Evolutionary conservation across 2,113 vertebrate species (phyloP).

Genomic region (Campylomormyrus numenius): DNA sequence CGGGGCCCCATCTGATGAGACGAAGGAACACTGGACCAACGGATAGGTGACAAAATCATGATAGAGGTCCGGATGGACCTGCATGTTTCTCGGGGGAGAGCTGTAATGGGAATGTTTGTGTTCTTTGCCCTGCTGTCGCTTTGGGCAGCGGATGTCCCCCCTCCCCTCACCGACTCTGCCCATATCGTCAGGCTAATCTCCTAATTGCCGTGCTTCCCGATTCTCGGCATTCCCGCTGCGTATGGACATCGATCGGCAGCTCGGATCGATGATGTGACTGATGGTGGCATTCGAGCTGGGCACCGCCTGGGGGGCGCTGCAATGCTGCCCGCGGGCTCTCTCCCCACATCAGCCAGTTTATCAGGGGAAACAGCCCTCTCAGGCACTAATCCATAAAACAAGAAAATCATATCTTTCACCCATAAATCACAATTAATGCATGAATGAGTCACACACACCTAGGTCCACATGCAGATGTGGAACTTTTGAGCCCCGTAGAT

Average conservation of each 20-base stretch:
- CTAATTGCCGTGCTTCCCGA: slow-evolving; percentile 12
- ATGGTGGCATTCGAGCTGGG: background rate
- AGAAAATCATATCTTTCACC: background rate
- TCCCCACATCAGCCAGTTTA: background rate
- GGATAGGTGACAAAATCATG: background rate
- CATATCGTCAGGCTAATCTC: slow-evolving; percentile 1
- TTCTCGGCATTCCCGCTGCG: background rate
- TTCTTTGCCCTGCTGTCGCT: background rate
- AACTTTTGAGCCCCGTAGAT: background rate
- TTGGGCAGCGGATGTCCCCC: background rate
- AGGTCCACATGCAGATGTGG: background rate
- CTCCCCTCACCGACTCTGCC: background rate
- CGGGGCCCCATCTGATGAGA: background rate
- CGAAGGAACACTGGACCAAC: background rate
- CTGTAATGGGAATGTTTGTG: background rate
- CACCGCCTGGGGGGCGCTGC: background rate
- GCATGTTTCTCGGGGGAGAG: background rate
- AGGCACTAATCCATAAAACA: background rate
- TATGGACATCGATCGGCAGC: slow-evolving; percentile 12
- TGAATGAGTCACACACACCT: background rate
- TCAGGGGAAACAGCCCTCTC: background rate
- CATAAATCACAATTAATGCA: background rate
- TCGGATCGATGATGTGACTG: slow-evolving; percentile 22
- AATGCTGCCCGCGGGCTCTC: background rate
- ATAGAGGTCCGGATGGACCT: background rate